Base-by-base conservation (phyloP, 2,888 invertebrate species). In the Metopia argyrocephala region DNA sequence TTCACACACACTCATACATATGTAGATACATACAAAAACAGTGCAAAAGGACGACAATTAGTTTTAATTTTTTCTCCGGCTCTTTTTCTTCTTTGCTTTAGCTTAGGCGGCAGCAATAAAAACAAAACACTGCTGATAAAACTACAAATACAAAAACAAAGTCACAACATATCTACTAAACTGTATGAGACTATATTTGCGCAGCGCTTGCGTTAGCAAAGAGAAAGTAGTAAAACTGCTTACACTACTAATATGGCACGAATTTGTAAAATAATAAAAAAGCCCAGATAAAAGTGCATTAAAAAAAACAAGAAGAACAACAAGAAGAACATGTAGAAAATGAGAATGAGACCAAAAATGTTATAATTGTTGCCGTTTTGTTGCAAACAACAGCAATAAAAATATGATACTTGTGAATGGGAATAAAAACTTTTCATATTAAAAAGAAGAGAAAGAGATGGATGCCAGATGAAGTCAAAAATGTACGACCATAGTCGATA, bases 221-320 rank as follows among this genome's bases (percentile, higher is more conserved):
- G 81, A 81, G 81, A 81, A 81, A 81, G 81, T 81, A 66, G 81
- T 78, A 70, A 75, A 78, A 78, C 80, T 78, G 80, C 80, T 78
- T 76, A 54, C 73, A 73, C 73, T n/a, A n/a, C n/a, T 74, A 31
- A 70, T 57, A 57, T 80, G 52, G 20, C 61, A 56, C 68, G 46
- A 75, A 75, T 61, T 46, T 61, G 45, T 66, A 50, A 21, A 27
- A 31, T 12, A 46, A 38, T 52, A 66, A 54, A 28, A 23, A 27
- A 38, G 62, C 68, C 50, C n/a, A n/a, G n/a, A 57, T 12, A 31
- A 45, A 66, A 38, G 4, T 15, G 9, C 54, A n/a, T n/a, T n/a
- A n/a, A n/a, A n/a, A n/a, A n/a, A 68, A 56, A 21, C 12, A 52
- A 52, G 21, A 52, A 21, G 27, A 56, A 28, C 1, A 25, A 25